These are phyloP conservation scores for Anadara kagoshimensis DNA, from an alignment of 1,140 invertebrate genomes.

Conservation along the genomic window DNA sequence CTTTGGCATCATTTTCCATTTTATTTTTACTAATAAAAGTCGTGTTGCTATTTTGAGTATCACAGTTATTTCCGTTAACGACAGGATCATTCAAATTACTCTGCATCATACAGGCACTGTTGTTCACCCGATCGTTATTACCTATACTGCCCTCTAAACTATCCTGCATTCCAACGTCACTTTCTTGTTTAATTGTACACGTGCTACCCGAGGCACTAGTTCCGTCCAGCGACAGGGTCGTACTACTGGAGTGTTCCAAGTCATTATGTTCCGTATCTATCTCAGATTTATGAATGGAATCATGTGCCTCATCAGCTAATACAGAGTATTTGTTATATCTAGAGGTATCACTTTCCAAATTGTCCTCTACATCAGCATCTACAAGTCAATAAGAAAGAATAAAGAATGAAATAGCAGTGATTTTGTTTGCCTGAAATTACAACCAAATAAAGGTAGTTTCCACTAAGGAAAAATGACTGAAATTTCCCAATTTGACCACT, in stretches of 20 bases:
- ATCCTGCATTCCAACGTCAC: too few species aligned
- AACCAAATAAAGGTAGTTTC: too few species aligned
- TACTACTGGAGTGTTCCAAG: too few species aligned
- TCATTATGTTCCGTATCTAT: too few species aligned
- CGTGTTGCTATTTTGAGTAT: not conserved
- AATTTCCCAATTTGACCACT: too few species aligned
- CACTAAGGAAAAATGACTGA: too few species aligned
- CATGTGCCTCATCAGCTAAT: not conserved
- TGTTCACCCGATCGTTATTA: not conserved
- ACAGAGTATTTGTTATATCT: slow-evolving; percentile 22
- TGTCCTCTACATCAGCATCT: slow-evolving; percentile 73
- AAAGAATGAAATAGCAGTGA: too few species aligned
- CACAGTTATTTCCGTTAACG: not conserved
- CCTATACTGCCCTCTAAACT: not conserved
- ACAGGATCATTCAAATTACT: not conserved
- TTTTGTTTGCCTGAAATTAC: too few species aligned
- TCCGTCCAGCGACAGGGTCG: too few species aligned
- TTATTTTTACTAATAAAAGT: not conserved
- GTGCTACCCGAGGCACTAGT: not conserved
- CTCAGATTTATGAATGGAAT: too few species aligned
- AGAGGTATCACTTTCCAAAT: slow-evolving; percentile 65
- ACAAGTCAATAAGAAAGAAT: too few species aligned
- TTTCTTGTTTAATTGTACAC: slow-evolving; percentile 12
- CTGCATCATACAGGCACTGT: not conserved
- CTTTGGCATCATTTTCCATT: slow-evolving; percentile 9